Percentiles rank a stretch among this genome's conserved stretches.
These are phyloP conservation scores for Hydriomena furcata DNA, from an alignment of 2,888 invertebrate genomes.

Conservation along the genomic window DNA sequence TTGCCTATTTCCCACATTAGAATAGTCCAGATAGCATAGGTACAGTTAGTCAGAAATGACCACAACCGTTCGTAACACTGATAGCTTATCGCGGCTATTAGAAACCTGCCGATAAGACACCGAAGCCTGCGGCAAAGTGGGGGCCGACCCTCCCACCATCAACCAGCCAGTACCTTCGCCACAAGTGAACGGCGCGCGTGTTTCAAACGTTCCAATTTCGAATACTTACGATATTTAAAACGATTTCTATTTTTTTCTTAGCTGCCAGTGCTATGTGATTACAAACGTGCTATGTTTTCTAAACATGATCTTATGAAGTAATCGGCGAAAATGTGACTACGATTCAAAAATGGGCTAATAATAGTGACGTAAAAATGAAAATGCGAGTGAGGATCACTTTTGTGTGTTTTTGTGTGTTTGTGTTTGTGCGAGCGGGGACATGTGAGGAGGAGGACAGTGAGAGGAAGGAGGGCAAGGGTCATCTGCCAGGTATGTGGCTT, in stretches of 20 bases:
- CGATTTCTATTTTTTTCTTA: conserved; percentile 23
- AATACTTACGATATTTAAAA: conserved; percentile 31
- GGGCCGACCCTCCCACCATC: conserved; percentile 53
- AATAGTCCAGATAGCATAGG: background rate
- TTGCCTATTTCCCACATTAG: conserved; percentile 9
- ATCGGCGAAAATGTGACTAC: conserved; percentile 76
- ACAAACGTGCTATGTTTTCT: conserved; percentile 40
- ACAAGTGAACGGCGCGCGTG: conserved; percentile 56
- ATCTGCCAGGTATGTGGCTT: conserved; percentile 58
- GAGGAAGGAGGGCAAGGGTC: conserved; percentile 59
- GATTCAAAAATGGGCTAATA: conserved; percentile 65
- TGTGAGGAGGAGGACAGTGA: conserved; percentile 65
- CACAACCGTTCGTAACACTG: conserved; percentile 40
- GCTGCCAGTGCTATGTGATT: conserved; percentile 38
- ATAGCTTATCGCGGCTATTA: conserved; percentile 64
- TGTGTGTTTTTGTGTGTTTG: conserved; percentile 67
- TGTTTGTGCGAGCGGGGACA: conserved; percentile 58
- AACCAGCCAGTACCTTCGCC: conserved; percentile 62
- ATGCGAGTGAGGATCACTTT: conserved; percentile 74
- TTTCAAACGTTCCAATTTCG: conserved; percentile 37
- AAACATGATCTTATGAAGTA: conserved; percentile 22
- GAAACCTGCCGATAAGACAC: conserved; percentile 55
- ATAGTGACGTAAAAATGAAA: conserved; percentile 60
- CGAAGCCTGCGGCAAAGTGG: conserved; percentile 58
- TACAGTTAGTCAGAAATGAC: background rate